phyloP scores from a whole-genome alignment of 2,113 vertebrate genomes.

The Protomyctophum bolini region DNA sequence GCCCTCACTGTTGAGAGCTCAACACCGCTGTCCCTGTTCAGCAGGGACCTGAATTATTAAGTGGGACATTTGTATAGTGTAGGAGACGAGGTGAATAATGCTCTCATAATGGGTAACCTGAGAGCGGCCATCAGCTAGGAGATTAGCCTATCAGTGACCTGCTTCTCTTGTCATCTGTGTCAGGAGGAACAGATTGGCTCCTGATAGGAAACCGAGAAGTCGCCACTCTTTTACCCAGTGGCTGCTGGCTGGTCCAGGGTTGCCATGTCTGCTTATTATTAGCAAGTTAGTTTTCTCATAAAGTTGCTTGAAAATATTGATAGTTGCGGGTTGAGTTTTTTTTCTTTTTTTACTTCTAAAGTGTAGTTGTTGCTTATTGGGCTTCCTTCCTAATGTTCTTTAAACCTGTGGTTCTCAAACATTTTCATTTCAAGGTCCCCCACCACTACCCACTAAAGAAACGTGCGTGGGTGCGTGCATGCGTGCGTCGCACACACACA shows the following conservation, averaged over 20 bases:
- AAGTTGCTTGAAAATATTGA: too few relatives aligned
- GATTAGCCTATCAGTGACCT: constrained; percentile 53
- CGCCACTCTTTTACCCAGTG: constrained; percentile 4
- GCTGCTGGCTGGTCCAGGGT: neutral
- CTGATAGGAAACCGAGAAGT: constrained; percentile 23
- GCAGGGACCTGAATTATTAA: constrained; percentile 70
- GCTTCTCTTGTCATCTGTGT: constrained; percentile 54
- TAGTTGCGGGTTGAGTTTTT: too few relatives aligned
- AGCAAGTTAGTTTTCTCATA: too few relatives aligned
- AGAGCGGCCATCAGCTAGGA: constrained; percentile 39
- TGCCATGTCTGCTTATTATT: neutral
- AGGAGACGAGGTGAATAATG: constrained; percentile 64
- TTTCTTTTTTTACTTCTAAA: too few relatives aligned
- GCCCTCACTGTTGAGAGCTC: constrained; percentile 20
- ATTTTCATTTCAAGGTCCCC: too few relatives aligned
- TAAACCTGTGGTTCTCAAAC: too few relatives aligned
- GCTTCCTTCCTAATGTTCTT: too few relatives aligned
- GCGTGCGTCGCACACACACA: neutral
- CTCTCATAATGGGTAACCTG: constrained; percentile 62
- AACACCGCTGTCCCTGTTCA: constrained; percentile 42
- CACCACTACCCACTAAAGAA: too few relatives aligned
- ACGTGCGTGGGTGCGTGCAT: too few relatives aligned
- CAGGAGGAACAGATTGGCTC: constrained; percentile 35
- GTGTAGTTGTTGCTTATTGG: too few relatives aligned
- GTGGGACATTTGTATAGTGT: constrained; percentile 66